Evolutionary conservation across 2,888 invertebrate species (phyloP), one percentile per base, ranked within the genome.

Genomic region (Augiades crinisus): DNA sequence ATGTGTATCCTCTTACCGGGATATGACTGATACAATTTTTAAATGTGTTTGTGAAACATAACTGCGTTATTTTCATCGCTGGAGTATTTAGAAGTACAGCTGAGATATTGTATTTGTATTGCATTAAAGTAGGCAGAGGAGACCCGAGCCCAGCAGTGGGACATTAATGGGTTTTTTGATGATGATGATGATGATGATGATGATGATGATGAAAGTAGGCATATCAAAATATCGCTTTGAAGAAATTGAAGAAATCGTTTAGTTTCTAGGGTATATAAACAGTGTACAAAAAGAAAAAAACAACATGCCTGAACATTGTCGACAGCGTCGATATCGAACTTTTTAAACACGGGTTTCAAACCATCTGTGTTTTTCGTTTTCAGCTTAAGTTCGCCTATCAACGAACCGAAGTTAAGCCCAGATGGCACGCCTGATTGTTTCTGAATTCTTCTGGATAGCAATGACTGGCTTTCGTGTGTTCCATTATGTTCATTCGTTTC

Each of bases 331-430:
- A 69, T 56, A 54, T 85, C 85, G 54, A 88, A 87, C 61, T 88
- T 88, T 68, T 76, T 84, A 61, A 89, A 88, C 40, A 89, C 88
- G 1, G 89, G 88, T 62, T 87, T 88, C 14, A 86, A 63, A 37
- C 77, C 78, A 6, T 81, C 82, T 5, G 70, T 68, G 55, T 83
- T 83, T 54, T 72, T 78, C 1, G 89, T 88, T 71, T 84, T 88
- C 54, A 70, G 78, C 61, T 82, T 88, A 55, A 89, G 63, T 60
- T 89, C 89, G 30, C 89, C 89, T 47, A 89, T 88, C 13, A 89
- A 80, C 19, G 87, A 88, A 45, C 88, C 87, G 53, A 88, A 89
- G 60, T 85, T 85, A 6, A 88, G 64, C 19, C 81, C 81, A 5
- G 66, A 59, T 12, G 84, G 85, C 52, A 82, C 63, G 1, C 78